Percentiles rank a stretch among this genome's conserved stretches.
Conservation (phyloP, 2,888 invertebrate species). For the Malacosoma neustria region DNA sequence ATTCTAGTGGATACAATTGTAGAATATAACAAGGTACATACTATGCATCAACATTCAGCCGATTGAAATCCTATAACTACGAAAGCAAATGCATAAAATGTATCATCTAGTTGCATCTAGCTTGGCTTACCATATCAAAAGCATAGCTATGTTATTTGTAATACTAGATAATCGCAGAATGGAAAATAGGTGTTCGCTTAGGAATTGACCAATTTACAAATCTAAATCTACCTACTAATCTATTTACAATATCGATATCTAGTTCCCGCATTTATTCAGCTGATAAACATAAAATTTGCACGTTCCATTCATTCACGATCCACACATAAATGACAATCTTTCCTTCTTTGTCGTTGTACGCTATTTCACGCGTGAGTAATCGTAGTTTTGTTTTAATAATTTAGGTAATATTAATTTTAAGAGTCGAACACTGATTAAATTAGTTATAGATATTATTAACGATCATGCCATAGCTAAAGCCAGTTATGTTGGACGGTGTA, state of each 20-base stretch:
- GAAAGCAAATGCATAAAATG: conserved; percentile 39
- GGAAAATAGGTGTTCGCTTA: conserved; percentile 42
- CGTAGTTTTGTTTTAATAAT: background rate
- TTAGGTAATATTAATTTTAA: background rate
- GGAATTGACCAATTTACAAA: conserved; percentile 67
- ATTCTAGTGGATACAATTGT: background rate
- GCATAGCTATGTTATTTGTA: conserved; percentile 45
- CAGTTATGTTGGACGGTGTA: background rate
- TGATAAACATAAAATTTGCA: background rate
- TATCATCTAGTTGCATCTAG: conserved; percentile 39
- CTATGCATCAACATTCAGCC: conserved; percentile 15
- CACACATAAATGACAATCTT: background rate
- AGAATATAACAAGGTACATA: background rate
- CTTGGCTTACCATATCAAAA: conserved; percentile 36
- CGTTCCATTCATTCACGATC: too few relatives aligned
- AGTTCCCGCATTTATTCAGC: conserved; percentile 20
- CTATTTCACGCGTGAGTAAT: background rate
- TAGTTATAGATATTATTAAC: background rate
- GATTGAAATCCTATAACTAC: conserved; percentile 38
- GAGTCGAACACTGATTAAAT: background rate
- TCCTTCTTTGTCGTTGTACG: background rate
- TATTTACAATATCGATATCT: conserved; percentile 33
- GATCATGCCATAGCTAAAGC: background rate
- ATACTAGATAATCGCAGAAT: conserved; percentile 38
- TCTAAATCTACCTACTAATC: conserved; percentile 41